A percentile compares a stretch with the other conserved stretches of the same genome.
Conservation (phyloP, 2,888 invertebrate species). For the Opisthograptis luteolata region DNA sequence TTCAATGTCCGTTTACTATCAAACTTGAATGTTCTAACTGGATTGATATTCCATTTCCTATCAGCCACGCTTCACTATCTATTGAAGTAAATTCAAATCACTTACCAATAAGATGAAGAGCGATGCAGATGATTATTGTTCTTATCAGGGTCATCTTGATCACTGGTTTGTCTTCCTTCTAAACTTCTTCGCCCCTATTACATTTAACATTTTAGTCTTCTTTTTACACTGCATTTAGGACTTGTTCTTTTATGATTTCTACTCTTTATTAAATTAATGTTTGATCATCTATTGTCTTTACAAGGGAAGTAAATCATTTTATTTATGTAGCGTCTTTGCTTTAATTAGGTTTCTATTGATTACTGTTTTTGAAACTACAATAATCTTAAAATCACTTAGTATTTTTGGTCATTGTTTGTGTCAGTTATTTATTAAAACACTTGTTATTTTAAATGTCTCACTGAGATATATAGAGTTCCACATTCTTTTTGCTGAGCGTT, state of each 20-base stretch:
- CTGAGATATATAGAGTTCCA: too few species aligned
- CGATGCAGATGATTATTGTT: constrained; percentile 55
- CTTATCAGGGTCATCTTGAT: constrained; percentile 66
- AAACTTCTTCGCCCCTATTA: constrained; percentile 24
- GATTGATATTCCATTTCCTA: too few species aligned
- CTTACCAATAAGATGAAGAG: constrained; percentile 70
- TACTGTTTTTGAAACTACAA: too few species aligned
- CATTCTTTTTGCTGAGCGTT: not conserved
- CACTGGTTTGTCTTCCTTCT: constrained; percentile 40
- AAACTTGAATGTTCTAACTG: too few species aligned
- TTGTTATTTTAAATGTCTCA: too few species aligned
- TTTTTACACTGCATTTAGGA: constrained; percentile 20
- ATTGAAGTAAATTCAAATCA: constrained; percentile 21
- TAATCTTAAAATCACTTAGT: too few species aligned
- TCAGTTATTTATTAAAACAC: too few species aligned
- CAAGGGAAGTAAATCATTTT: not conserved
- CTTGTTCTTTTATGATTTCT: not conserved
- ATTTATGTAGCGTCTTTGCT: not conserved
- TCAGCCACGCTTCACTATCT: too few species aligned
- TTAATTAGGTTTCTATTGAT: not conserved
- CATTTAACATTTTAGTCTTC: constrained; percentile 31
- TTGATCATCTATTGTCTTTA: not conserved
- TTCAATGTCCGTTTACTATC: too few species aligned
- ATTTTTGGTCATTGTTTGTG: too few species aligned
- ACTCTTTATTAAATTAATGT: not conserved